These are phyloP conservation scores for Malurus splendens DNA, from an alignment of 2,797 vertebrate species.

Conservation along the genomic window DNA sequence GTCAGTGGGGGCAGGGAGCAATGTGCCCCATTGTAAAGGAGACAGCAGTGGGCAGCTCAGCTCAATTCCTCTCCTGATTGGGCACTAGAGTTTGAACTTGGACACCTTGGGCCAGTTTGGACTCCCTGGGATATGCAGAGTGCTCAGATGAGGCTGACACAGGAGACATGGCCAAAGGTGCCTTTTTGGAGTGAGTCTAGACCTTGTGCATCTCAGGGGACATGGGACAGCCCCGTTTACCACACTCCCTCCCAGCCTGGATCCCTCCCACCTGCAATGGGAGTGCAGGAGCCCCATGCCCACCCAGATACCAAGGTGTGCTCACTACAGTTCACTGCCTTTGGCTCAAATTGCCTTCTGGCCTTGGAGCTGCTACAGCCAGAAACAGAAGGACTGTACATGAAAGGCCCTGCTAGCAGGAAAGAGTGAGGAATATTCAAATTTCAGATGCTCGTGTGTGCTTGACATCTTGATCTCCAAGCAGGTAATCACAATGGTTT, in stretches of 20 bases:
- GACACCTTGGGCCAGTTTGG: neutral
- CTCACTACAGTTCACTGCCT: neutral
- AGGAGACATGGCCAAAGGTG: neutral
- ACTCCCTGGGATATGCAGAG: neutral
- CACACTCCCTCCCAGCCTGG: neutral
- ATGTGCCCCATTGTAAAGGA: neutral
- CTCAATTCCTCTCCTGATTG: neutral
- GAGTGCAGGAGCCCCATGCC: neutral
- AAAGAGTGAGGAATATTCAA: neutral
- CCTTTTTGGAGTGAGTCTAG: neutral
- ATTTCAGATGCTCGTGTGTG: neutral
- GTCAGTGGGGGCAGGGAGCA: neutral
- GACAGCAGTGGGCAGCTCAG: neutral
- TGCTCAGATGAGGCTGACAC: neutral
- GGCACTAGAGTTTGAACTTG: neutral
- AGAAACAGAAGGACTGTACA: neutral
- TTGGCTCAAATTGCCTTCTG: neutral
- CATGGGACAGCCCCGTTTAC: neutral
- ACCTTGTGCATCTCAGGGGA: neutral
- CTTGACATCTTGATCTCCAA: neutral
- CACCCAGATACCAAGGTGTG: neutral
- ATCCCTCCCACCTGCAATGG: fast-evolving
- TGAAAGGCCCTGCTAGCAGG: neutral
- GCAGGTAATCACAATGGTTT: fast-evolving
- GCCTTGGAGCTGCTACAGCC: neutral